Evolutionary conservation across 2,113 vertebrate species (phyloP).

Genomic region (Chaetura pelagica): DNA sequence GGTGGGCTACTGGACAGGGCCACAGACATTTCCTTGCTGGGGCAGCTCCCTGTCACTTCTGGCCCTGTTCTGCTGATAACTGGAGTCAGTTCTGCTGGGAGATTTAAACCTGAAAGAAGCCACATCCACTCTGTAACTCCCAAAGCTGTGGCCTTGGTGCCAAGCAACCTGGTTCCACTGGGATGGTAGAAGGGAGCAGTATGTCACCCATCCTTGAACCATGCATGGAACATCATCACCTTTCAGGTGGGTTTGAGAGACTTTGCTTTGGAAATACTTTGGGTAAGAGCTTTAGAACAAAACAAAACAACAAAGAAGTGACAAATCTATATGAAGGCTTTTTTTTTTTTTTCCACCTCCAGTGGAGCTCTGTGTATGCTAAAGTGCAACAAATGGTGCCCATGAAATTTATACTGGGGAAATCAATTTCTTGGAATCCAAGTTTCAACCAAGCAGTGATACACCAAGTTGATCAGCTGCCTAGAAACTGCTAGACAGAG

Average conservation of each 20-base stretch:
- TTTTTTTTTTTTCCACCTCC: background rate
- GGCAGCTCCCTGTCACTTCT: background rate
- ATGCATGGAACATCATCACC: background rate
- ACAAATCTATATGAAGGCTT: background rate
- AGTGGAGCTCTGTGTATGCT: background rate
- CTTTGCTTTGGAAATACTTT: background rate
- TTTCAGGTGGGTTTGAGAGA: background rate
- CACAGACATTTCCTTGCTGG: rapidly evolving
- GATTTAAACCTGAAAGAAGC: background rate
- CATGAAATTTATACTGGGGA: background rate
- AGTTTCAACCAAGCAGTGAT: background rate
- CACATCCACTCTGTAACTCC: background rate
- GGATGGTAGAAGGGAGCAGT: background rate
- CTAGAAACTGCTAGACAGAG: background rate
- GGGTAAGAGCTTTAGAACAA: background rate
- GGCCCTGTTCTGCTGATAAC: background rate
- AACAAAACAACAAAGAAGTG: background rate
- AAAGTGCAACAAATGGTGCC: background rate
- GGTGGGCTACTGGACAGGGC: background rate
- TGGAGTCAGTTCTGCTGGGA: background rate
- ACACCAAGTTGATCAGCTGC: background rate
- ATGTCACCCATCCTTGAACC: background rate
- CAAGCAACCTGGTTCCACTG: background rate
- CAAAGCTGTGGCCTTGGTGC: background rate
- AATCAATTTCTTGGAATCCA: background rate